phyloP scores from a whole-genome alignment of 2,888 invertebrate species.

The Drosophila macrospina region DNA sequence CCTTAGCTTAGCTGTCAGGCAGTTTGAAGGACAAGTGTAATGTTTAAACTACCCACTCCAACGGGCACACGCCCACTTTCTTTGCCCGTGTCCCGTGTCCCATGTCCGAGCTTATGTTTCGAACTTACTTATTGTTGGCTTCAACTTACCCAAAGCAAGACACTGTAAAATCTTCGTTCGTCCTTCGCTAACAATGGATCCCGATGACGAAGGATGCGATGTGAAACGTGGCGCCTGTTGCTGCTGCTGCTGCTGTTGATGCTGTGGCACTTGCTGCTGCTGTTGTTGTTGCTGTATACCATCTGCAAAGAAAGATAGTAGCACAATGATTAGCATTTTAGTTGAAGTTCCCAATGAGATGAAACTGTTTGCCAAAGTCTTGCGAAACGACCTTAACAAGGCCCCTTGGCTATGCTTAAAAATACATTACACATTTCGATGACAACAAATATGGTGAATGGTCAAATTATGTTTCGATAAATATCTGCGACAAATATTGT shows the following conservation, averaged over 20 bases:
- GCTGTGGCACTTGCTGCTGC: constrained; percentile 43
- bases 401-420: not conserved
- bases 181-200: constrained; percentile 94
- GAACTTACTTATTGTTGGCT: constrained; percentile 31
- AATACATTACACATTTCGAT: not conserved
- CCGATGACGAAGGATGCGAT: constrained; percentile 93
- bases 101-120: constrained; percentile 32
- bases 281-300: constrained; percentile 22
- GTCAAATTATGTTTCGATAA: not conserved
- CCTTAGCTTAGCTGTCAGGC: constrained; percentile 62
- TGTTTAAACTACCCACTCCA: constrained; percentile 44
- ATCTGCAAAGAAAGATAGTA: constrained; percentile 53
- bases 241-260: constrained; percentile 64
- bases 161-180: constrained; percentile 96
- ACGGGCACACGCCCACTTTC: not conserved
- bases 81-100: not conserved
- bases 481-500: no score
- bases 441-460: not conserved
- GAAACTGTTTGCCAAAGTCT: constrained; percentile 1
- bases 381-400: constrained; percentile 13
- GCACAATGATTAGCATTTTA: constrained; percentile 39
- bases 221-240: constrained; percentile 94
- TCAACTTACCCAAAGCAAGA: constrained; percentile 92
- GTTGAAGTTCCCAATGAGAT: not conserved
- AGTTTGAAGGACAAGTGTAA: constrained; percentile 66